Base-by-base conservation (phyloP, 2,113 vertebrate species). In the Poecilia latipinna region DNA sequence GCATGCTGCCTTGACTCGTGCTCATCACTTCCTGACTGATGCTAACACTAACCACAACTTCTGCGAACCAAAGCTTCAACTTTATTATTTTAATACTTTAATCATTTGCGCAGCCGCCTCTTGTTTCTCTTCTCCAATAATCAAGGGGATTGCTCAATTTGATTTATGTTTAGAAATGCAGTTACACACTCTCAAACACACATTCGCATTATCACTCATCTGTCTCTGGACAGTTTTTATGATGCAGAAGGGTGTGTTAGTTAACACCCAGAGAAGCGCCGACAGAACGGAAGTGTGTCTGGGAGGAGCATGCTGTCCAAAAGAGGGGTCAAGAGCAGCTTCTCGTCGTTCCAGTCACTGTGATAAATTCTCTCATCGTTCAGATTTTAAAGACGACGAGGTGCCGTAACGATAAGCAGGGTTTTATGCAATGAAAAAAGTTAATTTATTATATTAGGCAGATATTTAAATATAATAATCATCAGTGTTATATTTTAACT, bases 271-370 rank as follows among this genome's bases (percentile, higher is more conserved):
- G 33, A 33, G 62, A 72, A n/a, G 39, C 75, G 33, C 51, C 69
- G n/a, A 81, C 32, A 79, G 68, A 87, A 64, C 66, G 71, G 83
- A 91, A 91, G 24, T 78, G 70, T 70, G 31, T 60, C 2, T 48
- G 60, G 29, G 77, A 67, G 70, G 44, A 48, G 44, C 17, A 37
- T 61, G 61, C 33, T 42, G 26, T 33, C 69, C 57, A 66, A 12
- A 76, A 31, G 22, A 28, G 37, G 24, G 51, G 37, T 65, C 24
- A 5, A 54, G 19, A 33, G 22, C n/a, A 61, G 1, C 29, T 71
- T 2, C 5, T 37, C 24, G 4, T 13, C 0, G 15, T 8, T 57
- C 2, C 13, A 24, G 57, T 1, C 8, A 1, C n/a, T 8, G 6
- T 1, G 26, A 19, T 15, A 44, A 0, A 19, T 17, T 68, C 12